These are phyloP conservation scores for Charanyca ferruginea DNA, from an alignment of 2,888 invertebrate genomes.

Conservation along the genomic window DNA sequence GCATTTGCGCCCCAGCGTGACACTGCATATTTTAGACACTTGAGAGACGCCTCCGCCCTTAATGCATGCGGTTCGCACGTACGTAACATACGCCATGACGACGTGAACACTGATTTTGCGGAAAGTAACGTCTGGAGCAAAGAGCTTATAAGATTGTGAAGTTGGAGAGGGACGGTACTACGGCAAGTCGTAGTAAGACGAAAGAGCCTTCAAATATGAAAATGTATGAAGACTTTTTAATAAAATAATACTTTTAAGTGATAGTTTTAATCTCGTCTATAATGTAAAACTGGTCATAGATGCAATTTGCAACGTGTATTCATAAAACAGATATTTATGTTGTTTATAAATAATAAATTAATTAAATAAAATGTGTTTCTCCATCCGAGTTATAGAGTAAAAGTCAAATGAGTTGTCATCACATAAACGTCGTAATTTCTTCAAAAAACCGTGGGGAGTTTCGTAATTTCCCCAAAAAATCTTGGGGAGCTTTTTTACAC, in stretches of 20 bases:
- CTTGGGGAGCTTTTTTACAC: no score
- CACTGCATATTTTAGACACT: conserved; percentile 65
- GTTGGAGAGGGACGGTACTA: conserved; percentile 23
- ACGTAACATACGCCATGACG: conserved; percentile 52
- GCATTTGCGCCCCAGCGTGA: conserved; percentile 58
- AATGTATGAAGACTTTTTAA: not conserved
- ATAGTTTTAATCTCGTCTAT: no score
- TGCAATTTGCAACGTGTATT: no score
- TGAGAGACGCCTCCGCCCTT: conserved; percentile 61
- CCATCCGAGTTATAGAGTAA: no score
- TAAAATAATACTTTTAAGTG: not conserved
- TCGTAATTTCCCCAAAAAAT: no score
- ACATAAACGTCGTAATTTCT: no score
- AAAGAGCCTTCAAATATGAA: not conserved
- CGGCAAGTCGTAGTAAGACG: conserved; percentile 19
- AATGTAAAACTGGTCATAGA: no score
- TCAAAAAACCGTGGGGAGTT: no score
- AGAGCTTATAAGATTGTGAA: conserved; percentile 34
- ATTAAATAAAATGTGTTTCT: no score
- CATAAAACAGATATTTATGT: no score
- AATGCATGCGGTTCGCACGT: conserved; percentile 42
- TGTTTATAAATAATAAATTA: no score
- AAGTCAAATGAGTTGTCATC: no score
- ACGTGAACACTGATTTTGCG: conserved; percentile 57
- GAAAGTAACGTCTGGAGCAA: conserved; percentile 35